These are phyloP conservation scores for Habroteleia sp. DNA, from an alignment of 2,888 invertebrate species.

Conservation along the genomic window DNA sequence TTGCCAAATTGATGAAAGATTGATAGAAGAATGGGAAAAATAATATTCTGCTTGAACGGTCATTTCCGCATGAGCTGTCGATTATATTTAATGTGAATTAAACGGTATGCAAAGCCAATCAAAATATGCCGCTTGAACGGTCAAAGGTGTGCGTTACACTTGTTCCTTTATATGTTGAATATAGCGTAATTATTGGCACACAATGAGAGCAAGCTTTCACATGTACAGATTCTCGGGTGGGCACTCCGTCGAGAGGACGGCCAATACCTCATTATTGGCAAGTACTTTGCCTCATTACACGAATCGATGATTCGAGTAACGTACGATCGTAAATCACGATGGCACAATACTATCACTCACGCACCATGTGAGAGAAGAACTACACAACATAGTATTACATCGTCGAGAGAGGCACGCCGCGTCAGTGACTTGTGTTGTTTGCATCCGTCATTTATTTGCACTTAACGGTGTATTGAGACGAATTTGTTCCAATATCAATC, in stretches of 20 bases:
- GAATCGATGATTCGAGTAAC: constrained; percentile 71
- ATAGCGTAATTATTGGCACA: constrained; percentile 53
- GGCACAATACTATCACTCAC: constrained; percentile 60
- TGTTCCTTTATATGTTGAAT: constrained; percentile 56
- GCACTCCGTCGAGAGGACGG: constrained; percentile 51
- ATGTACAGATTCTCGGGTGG: constrained; percentile 56
- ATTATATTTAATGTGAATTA: constrained; percentile 56
- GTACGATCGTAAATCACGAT: constrained; percentile 68
- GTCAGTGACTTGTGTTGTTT: constrained; percentile 21
- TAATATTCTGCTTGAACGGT: constrained; percentile 45
- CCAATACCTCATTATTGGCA: constrained; percentile 65
- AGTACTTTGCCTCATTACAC: constrained; percentile 70
- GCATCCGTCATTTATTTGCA: constrained; percentile 38
- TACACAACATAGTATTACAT: constrained; percentile 9
- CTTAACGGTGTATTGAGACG: constrained; percentile 23
- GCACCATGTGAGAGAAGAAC: constrained; percentile 37
- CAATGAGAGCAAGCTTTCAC: constrained; percentile 49
- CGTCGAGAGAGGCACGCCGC: constrained; percentile 21
- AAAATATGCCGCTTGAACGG: constrained; percentile 57
- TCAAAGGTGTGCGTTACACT: constrained; percentile 65
- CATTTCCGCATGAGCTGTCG: constrained; percentile 57
- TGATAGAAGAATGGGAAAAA: constrained; percentile 30
- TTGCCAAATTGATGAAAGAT: constrained; percentile 34
- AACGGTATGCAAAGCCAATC: constrained; percentile 61
- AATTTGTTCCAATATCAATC: constrained; percentile 16